Evolutionary conservation across 2,888 invertebrate species (phyloP).

Genomic region (Onthophagus sagittarius): DNA sequence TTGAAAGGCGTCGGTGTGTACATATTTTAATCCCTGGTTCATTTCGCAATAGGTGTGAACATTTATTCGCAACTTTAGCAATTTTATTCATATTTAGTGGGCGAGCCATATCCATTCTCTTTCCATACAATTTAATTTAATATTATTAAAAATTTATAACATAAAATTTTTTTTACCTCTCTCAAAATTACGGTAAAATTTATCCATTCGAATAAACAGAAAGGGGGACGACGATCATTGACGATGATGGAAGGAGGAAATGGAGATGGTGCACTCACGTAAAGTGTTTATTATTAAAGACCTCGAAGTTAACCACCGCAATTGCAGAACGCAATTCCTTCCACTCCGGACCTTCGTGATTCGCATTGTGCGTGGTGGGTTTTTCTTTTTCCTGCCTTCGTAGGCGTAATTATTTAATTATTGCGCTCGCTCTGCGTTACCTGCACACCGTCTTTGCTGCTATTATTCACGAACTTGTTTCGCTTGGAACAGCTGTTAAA

Average conservation of each 20-base stretch:
- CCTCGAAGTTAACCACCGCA: background rate
- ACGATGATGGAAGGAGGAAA: background rate
- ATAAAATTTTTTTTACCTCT: background rate
- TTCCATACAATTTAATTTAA: background rate
- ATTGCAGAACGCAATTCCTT: background rate
- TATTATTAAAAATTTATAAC: background rate
- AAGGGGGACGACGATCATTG: background rate
- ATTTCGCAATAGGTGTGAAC: background rate
- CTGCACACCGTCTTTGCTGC: background rate
- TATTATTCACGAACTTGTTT: conserved; percentile 2
- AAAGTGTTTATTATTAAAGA: background rate
- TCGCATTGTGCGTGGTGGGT: background rate
- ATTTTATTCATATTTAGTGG: background rate
- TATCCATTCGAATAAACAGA: background rate
- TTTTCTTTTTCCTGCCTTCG: background rate
- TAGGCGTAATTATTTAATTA: conserved; percentile 20
- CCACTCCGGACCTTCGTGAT: background rate
- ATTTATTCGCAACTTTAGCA: background rate
- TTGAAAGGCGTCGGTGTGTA: background rate
- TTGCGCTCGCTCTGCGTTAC: conserved; percentile 21
- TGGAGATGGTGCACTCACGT: background rate
- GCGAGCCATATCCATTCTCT: background rate
- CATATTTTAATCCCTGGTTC: background rate
- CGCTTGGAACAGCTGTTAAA: background rate
- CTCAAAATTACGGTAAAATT: no score